These are phyloP conservation scores for Pissodes strobi DNA, from an alignment of 1,140 invertebrate genomes.

Conservation along the genomic window DNA sequence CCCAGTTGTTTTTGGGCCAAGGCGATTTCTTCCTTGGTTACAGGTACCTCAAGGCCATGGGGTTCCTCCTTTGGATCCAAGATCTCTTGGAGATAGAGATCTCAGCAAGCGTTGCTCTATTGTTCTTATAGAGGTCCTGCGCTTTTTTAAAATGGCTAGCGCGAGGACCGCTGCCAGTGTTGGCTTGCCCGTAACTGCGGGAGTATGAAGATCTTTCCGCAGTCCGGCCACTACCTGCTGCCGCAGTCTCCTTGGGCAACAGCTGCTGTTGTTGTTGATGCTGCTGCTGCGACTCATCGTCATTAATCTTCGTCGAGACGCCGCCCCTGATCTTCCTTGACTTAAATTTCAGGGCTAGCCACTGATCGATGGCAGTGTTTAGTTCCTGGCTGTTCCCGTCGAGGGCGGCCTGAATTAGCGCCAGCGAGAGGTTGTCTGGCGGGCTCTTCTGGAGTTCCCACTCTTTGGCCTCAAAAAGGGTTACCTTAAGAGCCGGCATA, in stretches of 20 bases:
- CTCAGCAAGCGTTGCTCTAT: background rate
- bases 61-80: background rate
- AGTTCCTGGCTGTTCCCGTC: no score
- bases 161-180: background rate
- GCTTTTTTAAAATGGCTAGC: background rate
- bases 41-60: background rate
- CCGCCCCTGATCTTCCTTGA: no score
- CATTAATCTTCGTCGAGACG: background rate
- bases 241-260: background rate
- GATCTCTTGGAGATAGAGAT: background rate
- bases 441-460: no score
- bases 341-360: no score
- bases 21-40: background rate
- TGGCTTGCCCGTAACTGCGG: background rate
- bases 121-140: background rate
- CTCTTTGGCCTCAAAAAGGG: no score
- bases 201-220: no score
- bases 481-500: no score
- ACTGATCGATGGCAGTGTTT: no score
- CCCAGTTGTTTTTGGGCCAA: background rate
- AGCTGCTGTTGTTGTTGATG: background rate
- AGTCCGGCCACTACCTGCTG: no score
- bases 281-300: background rate
- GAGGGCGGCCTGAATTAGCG: no score
- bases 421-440: no score